phyloP scores from a whole-genome alignment of 2,888 invertebrate species.

The Drosophila ochracea region DNA sequence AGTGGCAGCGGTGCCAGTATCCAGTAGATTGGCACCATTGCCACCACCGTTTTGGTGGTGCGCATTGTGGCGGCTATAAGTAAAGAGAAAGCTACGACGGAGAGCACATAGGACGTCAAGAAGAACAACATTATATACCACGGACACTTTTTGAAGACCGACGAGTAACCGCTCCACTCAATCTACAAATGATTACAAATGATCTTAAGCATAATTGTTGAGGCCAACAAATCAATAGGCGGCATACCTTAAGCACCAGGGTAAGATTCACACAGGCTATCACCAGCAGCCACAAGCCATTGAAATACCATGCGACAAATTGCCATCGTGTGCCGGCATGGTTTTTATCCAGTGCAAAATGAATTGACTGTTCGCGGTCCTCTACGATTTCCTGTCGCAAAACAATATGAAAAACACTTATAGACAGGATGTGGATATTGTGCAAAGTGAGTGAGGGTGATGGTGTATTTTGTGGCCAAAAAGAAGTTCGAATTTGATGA shows the following conservation, averaged over 20 bases:
- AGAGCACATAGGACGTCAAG: constrained; percentile 36
- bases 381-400: constrained; percentile 50
- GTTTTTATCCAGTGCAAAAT: constrained; percentile 30
- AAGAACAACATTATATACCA: constrained; percentile 45
- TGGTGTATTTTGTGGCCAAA: background rate
- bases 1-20: constrained; percentile 51
- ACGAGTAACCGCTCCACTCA: constrained; percentile 28
- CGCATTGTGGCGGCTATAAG: constrained; percentile 33
- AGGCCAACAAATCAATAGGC: background rate
- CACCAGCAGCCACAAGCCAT: constrained; percentile 38
- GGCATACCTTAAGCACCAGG: constrained; percentile 47
- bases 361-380: constrained; percentile 38
- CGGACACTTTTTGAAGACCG: constrained; percentile 37
- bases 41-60: constrained; percentile 30
- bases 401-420: background rate
- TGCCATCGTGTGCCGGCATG: constrained; percentile 22
- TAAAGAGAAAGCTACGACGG: constrained; percentile 44
- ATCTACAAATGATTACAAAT: constrained; percentile 38
- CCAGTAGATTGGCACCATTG: constrained; percentile 55
- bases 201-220: background rate
- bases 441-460: background rate
- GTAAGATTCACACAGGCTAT: constrained; percentile 24
- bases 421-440: background rate
- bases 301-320: constrained; percentile 49
- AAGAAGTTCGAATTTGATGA: background rate